Base-by-base conservation (phyloP, 2,888 invertebrate genomes). In the Tetanocera ferruginea region DNA sequence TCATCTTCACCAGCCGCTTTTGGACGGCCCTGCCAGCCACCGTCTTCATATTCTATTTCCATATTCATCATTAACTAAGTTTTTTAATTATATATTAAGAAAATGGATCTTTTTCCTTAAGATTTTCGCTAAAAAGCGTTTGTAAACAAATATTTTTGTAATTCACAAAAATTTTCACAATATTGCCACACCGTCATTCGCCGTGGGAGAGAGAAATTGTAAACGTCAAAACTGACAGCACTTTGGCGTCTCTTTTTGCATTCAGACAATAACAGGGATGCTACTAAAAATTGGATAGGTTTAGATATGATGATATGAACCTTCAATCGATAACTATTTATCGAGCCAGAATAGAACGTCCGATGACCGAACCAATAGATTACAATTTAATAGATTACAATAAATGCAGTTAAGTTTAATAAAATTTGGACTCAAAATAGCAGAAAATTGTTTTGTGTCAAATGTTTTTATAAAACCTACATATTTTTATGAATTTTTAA, bases 21-120 rank as follows among this genome's bases (percentile, higher is more conserved):
- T 80, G 76, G 83, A 34, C 84, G 84, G 55, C 88, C 84, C 80
- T 88, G 89, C 89, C 90, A 79, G 23, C 88, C 89, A 37, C 88
- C 87, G 79, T 89, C 89, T 5, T 89, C 89, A 57, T 86, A 89
- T 81, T 89, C 89, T 52, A 88, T 86, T 79, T 89, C 89, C 89
- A 89, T 89, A 23, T 73, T 72, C 37, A 55, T 66, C 9, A 17
- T 28, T 1, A 49, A 62, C 17, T 23, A 60, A 25, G 28, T 1
- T 49, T 60, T n/a, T 49, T n/a, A 31, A 31, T 55, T 52, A 28
- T 11, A 19, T 37, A 19, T 14, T 2, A 57, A 9, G 2, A 34
- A n/a, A 55, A 19, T 57, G n/a, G 4, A 9, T 71, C 3, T 9
- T 25, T 66, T 52, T 57, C 34, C n/a, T 34, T 57, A 1, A 49